These are phyloP conservation scores for Stigmatopora argus DNA, from an alignment of 2,113 vertebrate genomes.

Conservation along the genomic window DNA sequence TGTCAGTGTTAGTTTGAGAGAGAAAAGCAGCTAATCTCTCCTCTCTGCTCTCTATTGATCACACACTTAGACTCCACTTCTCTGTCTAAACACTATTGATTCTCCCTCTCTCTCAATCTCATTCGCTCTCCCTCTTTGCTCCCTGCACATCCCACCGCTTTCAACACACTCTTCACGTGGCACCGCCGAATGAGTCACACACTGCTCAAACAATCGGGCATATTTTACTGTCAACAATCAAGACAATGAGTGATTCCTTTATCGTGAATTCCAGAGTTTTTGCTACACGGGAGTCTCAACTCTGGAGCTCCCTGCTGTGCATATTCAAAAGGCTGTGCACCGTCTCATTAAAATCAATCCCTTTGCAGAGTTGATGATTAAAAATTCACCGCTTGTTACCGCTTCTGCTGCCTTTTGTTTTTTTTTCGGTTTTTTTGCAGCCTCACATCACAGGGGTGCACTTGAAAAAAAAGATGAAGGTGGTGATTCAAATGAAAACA, in stretches of 20 bases:
- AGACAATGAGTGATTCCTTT: constrained; percentile 4
- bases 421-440: constrained; percentile 38
- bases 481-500: constrained; percentile 22
- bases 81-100: constrained; percentile 75
- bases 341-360: constrained; percentile 44
- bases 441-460: constrained; percentile 30
- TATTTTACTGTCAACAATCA: constrained; percentile 14
- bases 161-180: constrained; percentile 37
- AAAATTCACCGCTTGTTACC: constrained; percentile 39
- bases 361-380: constrained; percentile 39
- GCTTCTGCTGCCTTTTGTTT: constrained; percentile 40
- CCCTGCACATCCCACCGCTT: constrained; percentile 49
- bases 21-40: constrained; percentile 75
- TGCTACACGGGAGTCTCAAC: constrained; percentile 37
- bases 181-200: constrained; percentile 10
- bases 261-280: constrained; percentile 23
- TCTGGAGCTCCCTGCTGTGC: constrained; percentile 33
- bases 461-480: constrained; percentile 47
- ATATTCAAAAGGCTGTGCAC: constrained; percentile 32
- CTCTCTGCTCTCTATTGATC: constrained; percentile 73
- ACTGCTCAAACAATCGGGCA: constrained; percentile 10
- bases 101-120: constrained; percentile 61
- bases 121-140: constrained; percentile 41
- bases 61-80: constrained; percentile 74
- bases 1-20: constrained; percentile 75